Conservation (phyloP, 2,113 vertebrate species). For the mouse (Mus musculus) region DNA sequence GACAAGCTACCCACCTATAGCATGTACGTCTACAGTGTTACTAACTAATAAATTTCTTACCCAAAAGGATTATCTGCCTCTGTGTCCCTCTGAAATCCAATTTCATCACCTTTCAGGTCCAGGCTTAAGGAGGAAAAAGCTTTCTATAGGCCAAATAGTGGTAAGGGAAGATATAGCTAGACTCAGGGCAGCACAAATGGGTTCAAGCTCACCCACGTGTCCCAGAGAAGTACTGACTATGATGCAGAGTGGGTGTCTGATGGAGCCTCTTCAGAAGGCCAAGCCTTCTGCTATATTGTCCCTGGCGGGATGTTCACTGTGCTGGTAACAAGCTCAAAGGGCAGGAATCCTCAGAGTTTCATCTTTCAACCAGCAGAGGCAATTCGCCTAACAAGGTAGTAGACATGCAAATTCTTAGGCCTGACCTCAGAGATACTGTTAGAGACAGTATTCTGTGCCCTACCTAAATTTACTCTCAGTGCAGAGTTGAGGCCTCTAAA, state of each 20-base stretch:
- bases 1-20: background rate
- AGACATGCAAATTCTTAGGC: background rate
- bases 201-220: accelerated
- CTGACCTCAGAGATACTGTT: background rate
- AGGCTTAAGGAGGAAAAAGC: too few relatives aligned
- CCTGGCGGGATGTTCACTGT: too few relatives aligned
- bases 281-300: background rate
- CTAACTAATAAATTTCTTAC: background rate
- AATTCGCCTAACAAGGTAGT: background rate
- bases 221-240: background rate
- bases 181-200: background rate
- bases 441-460: background rate
- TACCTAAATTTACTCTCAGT: background rate
- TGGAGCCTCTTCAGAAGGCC: background rate
- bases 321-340: too few relatives aligned
- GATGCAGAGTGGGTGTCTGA: background rate
- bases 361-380: background rate
- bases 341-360: background rate
- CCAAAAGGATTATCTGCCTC: too few relatives aligned
- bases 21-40: too few relatives aligned
- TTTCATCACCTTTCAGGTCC: background rate
- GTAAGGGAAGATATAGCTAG: background rate
- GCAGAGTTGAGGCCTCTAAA: background rate
- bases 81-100: background rate
- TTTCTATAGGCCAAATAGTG: background rate